Evolutionary conservation across 2,113 vertebrate genomes (phyloP).

Genomic region (Chloebia gouldiae): DNA sequence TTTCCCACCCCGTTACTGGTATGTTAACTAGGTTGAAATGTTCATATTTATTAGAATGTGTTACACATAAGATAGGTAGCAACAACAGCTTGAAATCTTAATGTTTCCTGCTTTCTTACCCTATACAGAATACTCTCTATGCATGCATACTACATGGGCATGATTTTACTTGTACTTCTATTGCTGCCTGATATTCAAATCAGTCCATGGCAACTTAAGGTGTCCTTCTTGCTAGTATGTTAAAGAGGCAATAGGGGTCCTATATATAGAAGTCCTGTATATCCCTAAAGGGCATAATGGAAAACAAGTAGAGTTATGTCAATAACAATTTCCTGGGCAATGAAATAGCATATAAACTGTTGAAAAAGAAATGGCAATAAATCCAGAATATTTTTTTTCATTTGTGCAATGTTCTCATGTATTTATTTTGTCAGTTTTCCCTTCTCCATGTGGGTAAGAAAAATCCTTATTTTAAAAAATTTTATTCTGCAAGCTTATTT

Average conservation of each 20-base stretch:
- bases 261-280: not conserved
- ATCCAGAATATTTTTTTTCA: not conserved
- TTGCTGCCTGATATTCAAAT: conserved; percentile 36
- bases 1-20: not conserved
- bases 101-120: not conserved
- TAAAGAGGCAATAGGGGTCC: not conserved
- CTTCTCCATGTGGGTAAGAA: not conserved
- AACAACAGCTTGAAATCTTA: not conserved
- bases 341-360: not conserved
- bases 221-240: not conserved
- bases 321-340: conserved; percentile 39
- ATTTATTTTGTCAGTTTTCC: not conserved
- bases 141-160: not conserved
- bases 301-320: conserved; percentile 22
- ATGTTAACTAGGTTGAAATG: not conserved
- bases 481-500: conserved; percentile 28
- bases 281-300: not conserved
- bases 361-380: not conserved
- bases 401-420: not conserved
- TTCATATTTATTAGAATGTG: not conserved
- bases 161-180: conserved; percentile 2
- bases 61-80: not conserved
- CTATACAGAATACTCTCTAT: not conserved
- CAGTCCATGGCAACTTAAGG: conserved; percentile 11
- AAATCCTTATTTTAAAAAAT: not conserved